A percentile compares a stretch with the other conserved stretches of the same genome.
phyloP scores from a whole-genome alignment of 1,140 invertebrate genomes.

The Caerostris darwini region DNA sequence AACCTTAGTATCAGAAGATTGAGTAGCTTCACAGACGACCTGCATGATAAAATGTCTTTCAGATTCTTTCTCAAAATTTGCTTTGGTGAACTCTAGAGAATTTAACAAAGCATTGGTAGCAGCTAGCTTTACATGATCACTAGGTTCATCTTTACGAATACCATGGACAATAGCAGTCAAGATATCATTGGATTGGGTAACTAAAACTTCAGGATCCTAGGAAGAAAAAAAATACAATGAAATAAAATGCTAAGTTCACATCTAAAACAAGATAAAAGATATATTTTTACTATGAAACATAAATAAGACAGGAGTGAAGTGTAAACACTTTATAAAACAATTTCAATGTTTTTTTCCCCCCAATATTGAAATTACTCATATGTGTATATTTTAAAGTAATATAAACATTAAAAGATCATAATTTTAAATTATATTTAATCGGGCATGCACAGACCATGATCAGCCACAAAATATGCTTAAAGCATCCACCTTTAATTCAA shows the following conservation, averaged over 20 bases:
- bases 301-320: not conserved
- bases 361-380: no score
- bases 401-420: no score
- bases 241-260: not conserved
- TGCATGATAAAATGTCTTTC: conserved; percentile 99
- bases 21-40: conserved; percentile 91
- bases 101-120: conserved; percentile 98
- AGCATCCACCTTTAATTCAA: no score
- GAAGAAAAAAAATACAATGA: conserved; percentile 3
- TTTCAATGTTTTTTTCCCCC: no score
- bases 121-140: conserved; percentile 92
- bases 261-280: not conserved
- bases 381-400: no score
- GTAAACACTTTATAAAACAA: no score
- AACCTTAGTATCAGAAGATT: conserved; percentile 91
- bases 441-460: no score
- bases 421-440: no score
- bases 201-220: conserved; percentile 93
- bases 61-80: conserved; percentile 98
- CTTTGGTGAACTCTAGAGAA: conserved; percentile 98
- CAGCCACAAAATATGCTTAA: no score
- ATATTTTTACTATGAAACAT: conserved; percentile 31
- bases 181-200: conserved; percentile 96
- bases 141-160: conserved; percentile 93
- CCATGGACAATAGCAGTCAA: conserved; percentile 99